Evolutionary conservation across 2,113 vertebrate species (phyloP), one percentile per base, ranked within the genome.

Genomic region (Agelaius phoeniceus): DNA sequence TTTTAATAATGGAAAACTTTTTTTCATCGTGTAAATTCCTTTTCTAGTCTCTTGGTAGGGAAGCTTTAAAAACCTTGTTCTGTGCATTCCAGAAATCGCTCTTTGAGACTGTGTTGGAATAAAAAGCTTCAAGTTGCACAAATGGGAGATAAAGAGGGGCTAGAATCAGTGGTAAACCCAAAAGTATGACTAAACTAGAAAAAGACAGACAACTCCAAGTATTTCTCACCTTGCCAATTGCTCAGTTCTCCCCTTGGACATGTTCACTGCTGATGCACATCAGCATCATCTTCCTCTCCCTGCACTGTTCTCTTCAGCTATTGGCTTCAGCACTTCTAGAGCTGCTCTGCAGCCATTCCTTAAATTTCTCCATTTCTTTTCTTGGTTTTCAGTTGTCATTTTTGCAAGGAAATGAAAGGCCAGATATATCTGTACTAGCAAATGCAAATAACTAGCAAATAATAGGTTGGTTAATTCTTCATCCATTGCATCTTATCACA

Each of bases 271-370:
- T 81, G 52, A 54, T 86, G 22, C 20, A 11, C 20, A 54, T 78
- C 55, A 66, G 11, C 33, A 55, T 66, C 33, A 55, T 66, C 78
- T 79, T 94, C 23, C 18, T 83, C 23, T 41, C 22, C 31, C 19
- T 0, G 0, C 7, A 2, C 9, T 48, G 24, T 46, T 19, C 1
- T 63, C 31, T 58, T 52, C 46, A 77, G 15, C 31, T 81, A 8
- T 46, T 9, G 17, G 17, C 39, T 39, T 84, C 33, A 24, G 35
- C 20, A 8, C 28, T 67, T 78, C 30, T 71, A 39, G 46, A 91
- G 31, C 33, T 59, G 52, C 27, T 87, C 54, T 88, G 33, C 49
- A 94, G 43, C 13, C 41, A 12, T 19, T 87, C 39, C 37, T 62
- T 65, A n/a, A 61, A n/a, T 75, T 21, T 76, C 35, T 68, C 16